Base-by-base conservation (phyloP, 2,113 vertebrate genomes). In the Empidonax traillii region DNA sequence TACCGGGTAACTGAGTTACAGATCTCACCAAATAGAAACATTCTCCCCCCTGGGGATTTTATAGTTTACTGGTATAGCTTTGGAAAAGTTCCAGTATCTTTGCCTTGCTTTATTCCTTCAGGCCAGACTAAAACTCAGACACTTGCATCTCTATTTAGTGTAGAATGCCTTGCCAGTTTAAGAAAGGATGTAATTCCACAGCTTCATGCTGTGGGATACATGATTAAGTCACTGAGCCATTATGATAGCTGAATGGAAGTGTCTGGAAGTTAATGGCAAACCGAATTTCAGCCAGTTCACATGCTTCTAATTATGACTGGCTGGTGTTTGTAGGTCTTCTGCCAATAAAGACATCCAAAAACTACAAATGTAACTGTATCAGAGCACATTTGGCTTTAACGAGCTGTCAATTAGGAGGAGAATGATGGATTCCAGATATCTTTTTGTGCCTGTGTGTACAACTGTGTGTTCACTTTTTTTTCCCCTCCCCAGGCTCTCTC, bases 301-400 rank as follows among this genome's bases (percentile, higher is more conserved):
- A 74, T 97, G 96, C 89, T 94, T 96, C 94, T 98, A 95, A 97
- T 97, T 89, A 83, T 88, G 90, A 91, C 78, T 4, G 67, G 94
- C 97, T 98, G 96, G 90, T 95, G 94, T 97, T 96, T 96, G 94
- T 89, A 95, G 94, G 85, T 97, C 87, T 94, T 80, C 85, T 94
- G 98, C 98, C 98, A 98, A n/a, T 89, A 96, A 85, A 97, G 81
- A 62, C 87, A 24, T 97, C 96, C 96, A 97, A 96, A 97, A 97
- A 74, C 95, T 85, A 91, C 97, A 97, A 96, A 93, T 97, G 89
- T 91, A 96, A 90, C 96, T 96, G 94, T 31, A 96, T 95, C 96
- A 96, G 76, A 96, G 77, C 96, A 46, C 65, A 58, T 90, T 96
- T 97, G 97, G 95, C 97, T 97, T 61, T 85, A 89, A 72, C 44